Base-by-base conservation (phyloP, 2,113 vertebrate genomes). In the Dicentrarchus labrax region DNA sequence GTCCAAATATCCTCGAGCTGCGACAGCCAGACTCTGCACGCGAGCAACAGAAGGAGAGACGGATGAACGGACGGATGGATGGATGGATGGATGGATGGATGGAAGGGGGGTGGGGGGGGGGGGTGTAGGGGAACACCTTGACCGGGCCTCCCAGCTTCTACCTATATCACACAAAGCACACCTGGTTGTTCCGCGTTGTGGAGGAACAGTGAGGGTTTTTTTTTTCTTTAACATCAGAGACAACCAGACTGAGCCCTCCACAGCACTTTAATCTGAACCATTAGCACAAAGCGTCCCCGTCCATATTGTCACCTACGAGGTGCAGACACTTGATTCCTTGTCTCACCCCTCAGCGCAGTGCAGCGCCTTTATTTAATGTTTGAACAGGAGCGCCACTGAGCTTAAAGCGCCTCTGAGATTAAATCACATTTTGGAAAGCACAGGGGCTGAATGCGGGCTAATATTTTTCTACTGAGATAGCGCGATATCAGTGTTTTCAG, bases 1-100 rank as follows among this genome's bases (percentile, higher is more conserved):
- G 91, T 85, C 89, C 88, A 93, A 91, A 92, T 91, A 91, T 90
- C 93, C 92, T 61, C 72, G 79, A 93, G 90, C 91, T 59, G 73
- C 80, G 83, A 75, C 75, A 81, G 90, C 68, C 82, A 87, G 81
- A 85, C 78, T 78, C 87, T 78, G 91, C 92, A 92, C 90, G 88
- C 88, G 81, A 89, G 84, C 82, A 68, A 50, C 85, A 86, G 89
- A 89, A 56, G 91, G 78, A 48, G 61, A 47, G 73, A 78, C 62
- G 84, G 87, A 43, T 54, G 72, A 72, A 73, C 43, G 83, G 79
- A 77, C 51, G 83, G 17, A 57, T 22, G 83, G 69, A 56, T 9
- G 72, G 47, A 62, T 47, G 71, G 70, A 59, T 19, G 72, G 48
- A 5, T 69, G 61, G 69, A 19, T 21, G 60, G 38, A 53, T 39